Percentiles rank a stretch among this genome's conserved stretches.
Evolutionary conservation across 2,888 invertebrate genomes (phyloP).

Genomic region (Melanotus villosus): DNA sequence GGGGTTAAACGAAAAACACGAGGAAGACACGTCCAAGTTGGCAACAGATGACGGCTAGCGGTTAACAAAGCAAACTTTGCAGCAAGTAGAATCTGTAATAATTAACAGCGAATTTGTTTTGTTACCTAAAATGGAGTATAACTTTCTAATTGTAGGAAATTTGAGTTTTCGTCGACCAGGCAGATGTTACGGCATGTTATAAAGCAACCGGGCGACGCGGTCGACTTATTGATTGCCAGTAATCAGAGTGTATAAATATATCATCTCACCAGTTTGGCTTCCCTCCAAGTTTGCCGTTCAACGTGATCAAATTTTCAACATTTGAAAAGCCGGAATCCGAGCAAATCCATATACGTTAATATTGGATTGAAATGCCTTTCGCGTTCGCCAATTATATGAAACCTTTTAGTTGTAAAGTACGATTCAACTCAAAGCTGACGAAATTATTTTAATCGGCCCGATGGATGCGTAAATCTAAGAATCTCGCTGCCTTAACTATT

Average conservation of each 20-base stretch:
- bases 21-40: no score
- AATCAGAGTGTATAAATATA: constrained; percentile 53
- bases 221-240: constrained; percentile 50
- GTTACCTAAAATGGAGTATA: background rate
- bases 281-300: constrained; percentile 47
- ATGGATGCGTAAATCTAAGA: background rate
- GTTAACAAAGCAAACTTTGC: no score
- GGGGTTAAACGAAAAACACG: no score
- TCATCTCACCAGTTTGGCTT: constrained; percentile 51
- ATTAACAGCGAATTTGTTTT: background rate
- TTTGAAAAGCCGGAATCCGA: constrained; percentile 26
- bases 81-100: background rate
- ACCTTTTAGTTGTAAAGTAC: constrained; percentile 18
- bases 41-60: no score
- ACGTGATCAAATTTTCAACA: constrained; percentile 53
- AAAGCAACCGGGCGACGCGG: constrained; percentile 42
- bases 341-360: constrained; percentile 20
- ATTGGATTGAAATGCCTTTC: constrained; percentile 9
- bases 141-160: background rate
- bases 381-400: constrained; percentile 11
- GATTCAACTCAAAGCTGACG: background rate
- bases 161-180: constrained; percentile 7
- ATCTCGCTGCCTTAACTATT: background rate
- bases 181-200: constrained; percentile 39
- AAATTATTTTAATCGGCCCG: background rate